Percentiles rank a stretch among this genome's conserved stretches.
phyloP scores from a whole-genome alignment of 2,113 vertebrate species.

The Ceyx melanurus region DNA sequence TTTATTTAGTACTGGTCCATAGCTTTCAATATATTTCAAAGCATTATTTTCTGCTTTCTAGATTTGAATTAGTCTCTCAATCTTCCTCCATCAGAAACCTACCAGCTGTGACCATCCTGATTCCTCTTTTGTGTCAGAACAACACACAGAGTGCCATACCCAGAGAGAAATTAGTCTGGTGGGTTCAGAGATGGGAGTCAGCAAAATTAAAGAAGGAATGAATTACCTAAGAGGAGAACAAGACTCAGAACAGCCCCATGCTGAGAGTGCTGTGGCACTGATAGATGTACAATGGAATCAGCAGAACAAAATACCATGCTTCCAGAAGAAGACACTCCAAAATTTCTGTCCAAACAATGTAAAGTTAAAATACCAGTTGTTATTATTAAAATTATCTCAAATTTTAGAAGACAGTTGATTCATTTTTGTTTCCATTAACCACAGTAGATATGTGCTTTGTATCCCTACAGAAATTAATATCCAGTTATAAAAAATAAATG shows the following conservation, averaged over 20 bases:
- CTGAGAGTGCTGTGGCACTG: neutral
- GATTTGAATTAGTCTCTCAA: slow-evolving; percentile 7
- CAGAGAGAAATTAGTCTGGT: slow-evolving; percentile 27
- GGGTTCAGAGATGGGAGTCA: neutral
- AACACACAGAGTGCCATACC: neutral
- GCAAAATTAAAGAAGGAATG: slow-evolving; percentile 30
- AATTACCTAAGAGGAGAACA: neutral
- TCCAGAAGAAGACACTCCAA: neutral
- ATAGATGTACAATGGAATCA: neutral
- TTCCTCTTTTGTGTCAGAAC: slow-evolving; percentile 16
- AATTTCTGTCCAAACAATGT: neutral
- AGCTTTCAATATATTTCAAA: neutral
- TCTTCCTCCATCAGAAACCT: slow-evolving; percentile 18
- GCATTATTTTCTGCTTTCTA: slow-evolving; percentile 4
- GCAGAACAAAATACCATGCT: neutral
- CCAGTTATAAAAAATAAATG: neutral
- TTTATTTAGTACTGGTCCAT: neutral
- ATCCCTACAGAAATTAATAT: neutral
- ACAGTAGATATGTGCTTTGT: neutral
- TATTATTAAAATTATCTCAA: neutral
- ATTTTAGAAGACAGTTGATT: neutral
- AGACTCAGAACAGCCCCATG: neutral
- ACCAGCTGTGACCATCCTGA: slow-evolving; percentile 20
- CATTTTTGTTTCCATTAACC: neutral
- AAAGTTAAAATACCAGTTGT: neutral